Evolutionary conservation across 2,113 vertebrate species (phyloP).

Genomic region (Phyllostomus hastatus): DNA sequence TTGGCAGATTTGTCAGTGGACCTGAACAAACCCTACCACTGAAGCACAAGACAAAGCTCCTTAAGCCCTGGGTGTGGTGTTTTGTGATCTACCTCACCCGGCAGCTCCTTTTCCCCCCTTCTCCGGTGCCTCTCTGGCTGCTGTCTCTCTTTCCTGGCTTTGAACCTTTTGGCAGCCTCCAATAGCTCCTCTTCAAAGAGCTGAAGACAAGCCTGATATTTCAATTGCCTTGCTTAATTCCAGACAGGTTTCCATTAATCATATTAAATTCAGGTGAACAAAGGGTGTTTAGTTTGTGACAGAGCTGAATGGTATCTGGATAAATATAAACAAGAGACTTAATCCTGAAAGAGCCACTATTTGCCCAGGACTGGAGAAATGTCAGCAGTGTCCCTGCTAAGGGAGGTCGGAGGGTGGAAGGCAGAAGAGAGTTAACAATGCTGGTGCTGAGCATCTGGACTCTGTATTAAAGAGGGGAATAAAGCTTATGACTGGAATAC

Average conservation of each 20-base stretch:
- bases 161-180: constrained; percentile 45
- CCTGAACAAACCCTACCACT: background rate
- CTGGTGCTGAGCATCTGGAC: constrained; percentile 57
- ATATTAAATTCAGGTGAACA: constrained; percentile 62
- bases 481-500: constrained; percentile 57
- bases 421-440: constrained; percentile 40
- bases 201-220: constrained; percentile 12
- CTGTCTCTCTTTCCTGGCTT: background rate
- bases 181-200: constrained; percentile 17
- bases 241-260: constrained; percentile 59
- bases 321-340: constrained; percentile 55
- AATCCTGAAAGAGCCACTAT: constrained; percentile 34
- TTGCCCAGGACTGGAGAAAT: constrained; percentile 22
- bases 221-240: constrained; percentile 45
- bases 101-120: background rate
- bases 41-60: background rate
- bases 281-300: constrained; percentile 66
- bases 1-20: background rate
- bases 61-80: background rate
- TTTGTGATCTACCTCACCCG: background rate
- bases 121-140: background rate
- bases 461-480: background rate
- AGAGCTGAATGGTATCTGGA: constrained; percentile 44
- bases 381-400: background rate
- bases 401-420: background rate